phyloP scores from a whole-genome alignment of 2,797 vertebrate genomes.

The Falco columbarius region DNA sequence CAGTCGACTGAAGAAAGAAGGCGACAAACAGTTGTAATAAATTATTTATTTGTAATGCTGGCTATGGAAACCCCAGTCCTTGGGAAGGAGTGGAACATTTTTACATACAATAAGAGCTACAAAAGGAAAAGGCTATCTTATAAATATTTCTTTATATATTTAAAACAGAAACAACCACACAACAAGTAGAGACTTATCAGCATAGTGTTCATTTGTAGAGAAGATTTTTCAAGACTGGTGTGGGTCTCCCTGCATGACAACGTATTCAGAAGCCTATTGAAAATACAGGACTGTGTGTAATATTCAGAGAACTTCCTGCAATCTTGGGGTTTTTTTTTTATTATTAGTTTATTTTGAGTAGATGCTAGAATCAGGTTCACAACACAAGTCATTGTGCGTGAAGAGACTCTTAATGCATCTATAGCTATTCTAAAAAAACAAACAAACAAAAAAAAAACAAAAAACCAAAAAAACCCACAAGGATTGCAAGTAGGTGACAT shows the following conservation, averaged over 20 bases:
- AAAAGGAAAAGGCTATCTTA: slow-evolving; percentile 84
- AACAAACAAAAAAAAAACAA: too few species aligned
- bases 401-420: slow-evolving; percentile 75
- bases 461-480: background rate
- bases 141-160: slow-evolving; percentile 87
- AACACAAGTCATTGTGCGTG: slow-evolving; percentile 90
- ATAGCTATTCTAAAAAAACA: slow-evolving; percentile 71
- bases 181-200: slow-evolving; percentile 84
- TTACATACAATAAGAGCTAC: slow-evolving; percentile 80
- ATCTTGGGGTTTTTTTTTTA: slow-evolving; percentile 42
- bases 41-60: slow-evolving; percentile 82
- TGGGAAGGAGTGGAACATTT: slow-evolving; percentile 77
- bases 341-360: slow-evolving; percentile 84
- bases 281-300: slow-evolving; percentile 77
- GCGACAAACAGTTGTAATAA: slow-evolving; percentile 97
- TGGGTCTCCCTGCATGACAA: slow-evolving; percentile 92
- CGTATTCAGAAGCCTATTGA: slow-evolving; percentile 77
- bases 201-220: slow-evolving; percentile 89
- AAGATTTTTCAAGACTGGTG: slow-evolving; percentile 89
- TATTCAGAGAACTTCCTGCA: slow-evolving; percentile 83
- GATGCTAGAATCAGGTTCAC: slow-evolving; percentile 94
- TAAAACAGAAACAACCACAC: slow-evolving; percentile 78
- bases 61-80: slow-evolving; percentile 78
- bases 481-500: slow-evolving; percentile 83
- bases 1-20: slow-evolving; percentile 99